Evolutionary conservation across 2,797 vertebrate species (phyloP), one percentile per base, ranked within the genome.

Genomic region (Cynodonichthys magdalenae): DNA sequence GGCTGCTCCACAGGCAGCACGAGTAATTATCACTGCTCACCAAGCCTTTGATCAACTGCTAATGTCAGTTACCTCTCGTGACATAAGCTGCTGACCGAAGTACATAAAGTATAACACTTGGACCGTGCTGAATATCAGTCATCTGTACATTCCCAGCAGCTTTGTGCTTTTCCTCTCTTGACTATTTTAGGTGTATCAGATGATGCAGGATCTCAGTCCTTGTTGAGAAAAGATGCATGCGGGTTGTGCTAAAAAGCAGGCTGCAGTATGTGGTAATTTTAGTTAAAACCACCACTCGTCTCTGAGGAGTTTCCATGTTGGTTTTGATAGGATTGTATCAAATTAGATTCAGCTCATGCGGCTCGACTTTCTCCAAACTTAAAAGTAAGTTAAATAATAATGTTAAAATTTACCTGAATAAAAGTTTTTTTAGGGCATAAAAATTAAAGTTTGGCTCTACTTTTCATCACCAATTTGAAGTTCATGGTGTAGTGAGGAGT

Each of bases 1-100:
- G 74, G 52, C 56, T 28, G 36, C 85, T 72, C 84, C 66, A 42
- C 58, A 66, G 81, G 85, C 80, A 24, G 24, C 65, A 19, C 60
- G 20, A 57, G 71, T 88, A 86, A 90, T 91, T 83, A 85, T 74
- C 53, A 15, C 74, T 81, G 58, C 61, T 55, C 54, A 78, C 74
- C 60, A 63, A 24, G 58, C 80, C 74, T 77, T 78, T 86, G 74
- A 89, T 90, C 81, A 81, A n/a, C 55, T 34, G 58, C 61, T 48
- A 71, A 89, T 88, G 83, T 88, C 50, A 53, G 74, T 41, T 24
- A 47, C 28, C 27, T 63, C 67, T 76, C 55, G 59, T 63, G 71
- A 69, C 77, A 68, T 73, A 68, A 87, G 59, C 72, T 59, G 55
- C 56, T 9, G 63, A 59, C 69, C 63, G 53, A 71, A 81, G 66